Evolutionary conservation across 2,888 invertebrate species (phyloP).

Genomic region (Archips crataeganus): DNA sequence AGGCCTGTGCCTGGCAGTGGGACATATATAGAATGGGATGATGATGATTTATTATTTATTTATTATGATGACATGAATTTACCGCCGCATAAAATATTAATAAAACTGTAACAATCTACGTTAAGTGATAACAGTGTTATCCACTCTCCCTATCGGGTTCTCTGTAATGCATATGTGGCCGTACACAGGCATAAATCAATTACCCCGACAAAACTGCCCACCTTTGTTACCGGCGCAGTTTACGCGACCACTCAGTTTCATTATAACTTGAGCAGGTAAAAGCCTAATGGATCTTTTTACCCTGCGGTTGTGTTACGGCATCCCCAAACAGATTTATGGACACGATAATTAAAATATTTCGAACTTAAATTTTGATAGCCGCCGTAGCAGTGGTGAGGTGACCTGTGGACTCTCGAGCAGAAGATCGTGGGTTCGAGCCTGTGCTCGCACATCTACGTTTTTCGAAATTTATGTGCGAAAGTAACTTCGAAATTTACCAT

Average conservation of each 20-base stretch:
- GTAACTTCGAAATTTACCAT: too few relatives aligned
- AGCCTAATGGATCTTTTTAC: slow-evolving; percentile 10
- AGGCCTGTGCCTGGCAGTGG: too few relatives aligned
- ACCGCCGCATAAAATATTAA: background rate
- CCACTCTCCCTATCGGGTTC: slow-evolving; percentile 11
- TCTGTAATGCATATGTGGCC: slow-evolving; percentile 50
- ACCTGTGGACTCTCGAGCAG: too few relatives aligned
- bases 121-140: slow-evolving; percentile 13
- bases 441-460: too few relatives aligned
- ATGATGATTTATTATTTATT: too few relatives aligned
- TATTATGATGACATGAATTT: background rate
- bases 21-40: too few relatives aligned
- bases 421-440: too few relatives aligned
- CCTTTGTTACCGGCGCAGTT: slow-evolving; percentile 52
- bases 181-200: slow-evolving; percentile 63
- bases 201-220: slow-evolving; percentile 61
- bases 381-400: too few relatives aligned
- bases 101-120: background rate
- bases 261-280: slow-evolving; percentile 15
- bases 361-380: background rate
- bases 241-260: slow-evolving; percentile 7
- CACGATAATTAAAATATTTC: background rate
- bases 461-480: too few relatives aligned
- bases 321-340: slow-evolving; percentile 1
- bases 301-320: background rate